phyloP scores from a whole-genome alignment of 2,113 vertebrate species.

The Paracanthobrama guichenoti region DNA sequence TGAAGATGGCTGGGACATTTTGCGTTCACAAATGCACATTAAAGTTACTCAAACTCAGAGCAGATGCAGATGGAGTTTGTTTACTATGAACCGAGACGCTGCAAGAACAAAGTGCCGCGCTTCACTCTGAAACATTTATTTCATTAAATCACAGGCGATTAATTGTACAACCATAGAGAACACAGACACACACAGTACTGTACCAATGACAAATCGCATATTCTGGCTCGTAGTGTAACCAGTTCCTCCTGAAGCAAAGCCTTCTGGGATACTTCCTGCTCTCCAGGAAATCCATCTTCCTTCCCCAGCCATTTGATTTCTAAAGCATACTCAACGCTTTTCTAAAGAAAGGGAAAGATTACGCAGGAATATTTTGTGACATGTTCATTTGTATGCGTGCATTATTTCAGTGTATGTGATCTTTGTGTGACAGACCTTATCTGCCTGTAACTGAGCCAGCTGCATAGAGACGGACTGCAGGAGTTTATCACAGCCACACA shows the following conservation, averaged over 20 bases:
- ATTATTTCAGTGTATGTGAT: not conserved
- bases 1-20: no score
- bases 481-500: slow-evolving; percentile 58
- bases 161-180: not conserved
- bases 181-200: not conserved
- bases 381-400: not conserved
- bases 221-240: slow-evolving; percentile 82
- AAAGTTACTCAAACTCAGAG: not conserved
- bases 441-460: slow-evolving; percentile 50
- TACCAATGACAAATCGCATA: slow-evolving; percentile 84
- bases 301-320: slow-evolving; percentile 81
- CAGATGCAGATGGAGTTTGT: no score
- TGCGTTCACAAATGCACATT: not conserved
- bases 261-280: slow-evolving; percentile 77
- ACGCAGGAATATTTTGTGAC: not conserved
- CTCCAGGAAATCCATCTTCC: slow-evolving; percentile 72
- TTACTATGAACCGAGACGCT: no score
- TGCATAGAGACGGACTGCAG: slow-evolving; percentile 45
- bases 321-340: slow-evolving; percentile 81
- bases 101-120: not conserved
- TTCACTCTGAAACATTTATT: not conserved
- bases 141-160: not conserved
- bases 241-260: slow-evolving; percentile 86
- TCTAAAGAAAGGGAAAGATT: slow-evolving; percentile 63
- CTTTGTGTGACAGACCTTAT: slow-evolving; percentile 35